phyloP scores from a whole-genome alignment of 1,140 invertebrate species.

The Psix sp. region DNA sequence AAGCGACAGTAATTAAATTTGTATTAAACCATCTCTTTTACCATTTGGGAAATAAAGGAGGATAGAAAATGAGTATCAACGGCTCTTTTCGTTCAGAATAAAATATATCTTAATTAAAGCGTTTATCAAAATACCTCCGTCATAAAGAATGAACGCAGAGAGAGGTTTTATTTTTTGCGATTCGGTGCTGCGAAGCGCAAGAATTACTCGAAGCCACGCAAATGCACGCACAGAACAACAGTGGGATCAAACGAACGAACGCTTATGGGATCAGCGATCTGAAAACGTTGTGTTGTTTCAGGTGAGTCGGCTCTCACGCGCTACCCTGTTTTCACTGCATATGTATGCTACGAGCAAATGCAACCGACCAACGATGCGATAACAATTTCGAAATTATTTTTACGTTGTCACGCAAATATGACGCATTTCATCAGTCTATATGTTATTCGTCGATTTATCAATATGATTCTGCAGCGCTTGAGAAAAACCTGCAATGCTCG shows the following conservation, averaged over 20 bases:
- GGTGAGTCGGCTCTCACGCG: constrained; percentile 73
- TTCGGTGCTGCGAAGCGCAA: constrained; percentile 58
- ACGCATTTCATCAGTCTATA: constrained; percentile 59
- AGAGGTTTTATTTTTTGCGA: constrained; percentile 49
- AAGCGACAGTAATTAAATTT: constrained; percentile 26
- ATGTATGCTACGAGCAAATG: constrained; percentile 60
- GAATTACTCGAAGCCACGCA: constrained; percentile 61
- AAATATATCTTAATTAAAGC: constrained; percentile 50
- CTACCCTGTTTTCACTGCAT: constrained; percentile 67
- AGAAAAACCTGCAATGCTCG: constrained; percentile 42
- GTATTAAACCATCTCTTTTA: background rate
- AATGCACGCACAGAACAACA: constrained; percentile 67
- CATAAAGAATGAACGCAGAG: constrained; percentile 31
- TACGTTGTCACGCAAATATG: constrained; percentile 60
- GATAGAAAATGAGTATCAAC: background rate
- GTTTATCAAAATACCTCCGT: constrained; percentile 46
- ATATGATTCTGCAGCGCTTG: constrained; percentile 24
- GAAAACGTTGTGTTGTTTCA: constrained; percentile 76
- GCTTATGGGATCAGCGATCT: constrained; percentile 76
- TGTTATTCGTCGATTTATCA: constrained; percentile 53
- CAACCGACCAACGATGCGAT: constrained; percentile 59
- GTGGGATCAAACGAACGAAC: constrained; percentile 72
- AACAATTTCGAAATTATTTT: constrained; percentile 63
- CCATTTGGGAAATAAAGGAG: background rate
- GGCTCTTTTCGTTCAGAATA: constrained; percentile 20